Evolutionary conservation across 2,797 vertebrate species (phyloP).

Genomic region (Chiroxiphia lanceolata): DNA sequence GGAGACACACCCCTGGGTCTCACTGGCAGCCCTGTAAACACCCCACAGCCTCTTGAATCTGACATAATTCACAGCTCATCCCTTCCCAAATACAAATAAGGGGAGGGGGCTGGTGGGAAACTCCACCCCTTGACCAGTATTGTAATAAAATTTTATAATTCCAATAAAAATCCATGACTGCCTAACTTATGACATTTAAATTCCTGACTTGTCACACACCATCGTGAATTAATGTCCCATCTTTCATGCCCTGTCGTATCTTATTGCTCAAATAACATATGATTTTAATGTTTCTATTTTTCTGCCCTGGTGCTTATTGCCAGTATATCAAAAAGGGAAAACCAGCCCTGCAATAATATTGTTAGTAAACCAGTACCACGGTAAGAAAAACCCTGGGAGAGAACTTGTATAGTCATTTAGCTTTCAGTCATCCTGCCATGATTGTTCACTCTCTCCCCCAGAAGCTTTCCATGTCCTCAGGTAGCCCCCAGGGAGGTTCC

Average conservation of each 20-base stretch:
- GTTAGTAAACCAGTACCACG: not conserved
- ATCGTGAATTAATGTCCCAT: slow-evolving; percentile 58
- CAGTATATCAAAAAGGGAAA: not conserved
- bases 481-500: not conserved
- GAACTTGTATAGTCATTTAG: not conserved
- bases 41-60: rapidly evolving
- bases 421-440: not conserved
- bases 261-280: slow-evolving; percentile 54
- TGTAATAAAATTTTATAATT: slow-evolving; percentile 62
- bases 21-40: not conserved
- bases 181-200: slow-evolving; percentile 53
- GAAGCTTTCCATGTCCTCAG: not conserved
- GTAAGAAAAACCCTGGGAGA: not conserved
- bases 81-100: not conserved
- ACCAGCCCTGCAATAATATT: not conserved
- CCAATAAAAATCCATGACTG: slow-evolving; percentile 50
- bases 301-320: not conserved
- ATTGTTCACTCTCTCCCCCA: not conserved
- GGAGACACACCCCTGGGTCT: not conserved
- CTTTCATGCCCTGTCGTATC: slow-evolving; percentile 17
- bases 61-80: not conserved
- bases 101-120: not conserved
- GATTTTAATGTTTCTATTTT: slow-evolving; percentile 45
- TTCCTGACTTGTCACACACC: slow-evolving; percentile 38
- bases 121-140: not conserved